Conservation (phyloP, 2,797 vertebrate species). For the Helostoma temminkii region DNA sequence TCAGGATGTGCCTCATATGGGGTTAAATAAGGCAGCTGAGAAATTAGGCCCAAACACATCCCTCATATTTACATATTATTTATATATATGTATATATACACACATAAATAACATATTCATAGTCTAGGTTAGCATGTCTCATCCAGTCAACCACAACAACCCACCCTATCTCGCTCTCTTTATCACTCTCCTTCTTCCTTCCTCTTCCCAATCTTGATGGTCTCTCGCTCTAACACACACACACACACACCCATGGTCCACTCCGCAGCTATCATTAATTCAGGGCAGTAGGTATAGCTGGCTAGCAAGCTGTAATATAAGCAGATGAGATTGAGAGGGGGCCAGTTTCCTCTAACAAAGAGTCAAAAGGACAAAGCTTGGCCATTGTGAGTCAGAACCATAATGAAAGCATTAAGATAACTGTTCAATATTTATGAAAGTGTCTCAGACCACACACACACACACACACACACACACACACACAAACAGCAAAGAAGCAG, state of each 20-base stretch:
- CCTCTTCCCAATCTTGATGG: not conserved
- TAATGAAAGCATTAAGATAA: slow-evolving; percentile 84
- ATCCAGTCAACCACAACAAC: slow-evolving; percentile 62
- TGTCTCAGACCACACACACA: slow-evolving; percentile 39
- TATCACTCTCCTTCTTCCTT: not conserved
- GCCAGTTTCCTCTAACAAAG: slow-evolving; percentile 78
- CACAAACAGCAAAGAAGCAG: slow-evolving; percentile 28
- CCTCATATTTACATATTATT: slow-evolving; percentile 79
- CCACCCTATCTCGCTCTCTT: not conserved
- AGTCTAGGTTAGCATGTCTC: slow-evolving; percentile 61
- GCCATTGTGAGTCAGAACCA: slow-evolving; percentile 78
- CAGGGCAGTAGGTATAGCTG: slow-evolving; percentile 69
- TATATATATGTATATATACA: too few species aligned
- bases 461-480: slow-evolving; percentile 23
- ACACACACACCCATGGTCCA: slow-evolving; percentile 7
- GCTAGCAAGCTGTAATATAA: slow-evolving; percentile 74
- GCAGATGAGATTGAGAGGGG: slow-evolving; percentile 81
- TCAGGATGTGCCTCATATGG: slow-evolving; percentile 68
- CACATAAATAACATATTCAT: too few species aligned
- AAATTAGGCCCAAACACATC: slow-evolving; percentile 76
- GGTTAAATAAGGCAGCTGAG: slow-evolving; percentile 68
- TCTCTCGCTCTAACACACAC: slow-evolving; percentile 1
- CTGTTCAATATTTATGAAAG: slow-evolving; percentile 85
- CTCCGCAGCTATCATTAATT: slow-evolving; percentile 68
- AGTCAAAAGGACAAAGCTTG: slow-evolving; percentile 81